Percentiles rank a stretch among this genome's conserved stretches.
phyloP scores from a whole-genome alignment of 1,140 invertebrate genomes.

The Cepaea nemoralis region DNA sequence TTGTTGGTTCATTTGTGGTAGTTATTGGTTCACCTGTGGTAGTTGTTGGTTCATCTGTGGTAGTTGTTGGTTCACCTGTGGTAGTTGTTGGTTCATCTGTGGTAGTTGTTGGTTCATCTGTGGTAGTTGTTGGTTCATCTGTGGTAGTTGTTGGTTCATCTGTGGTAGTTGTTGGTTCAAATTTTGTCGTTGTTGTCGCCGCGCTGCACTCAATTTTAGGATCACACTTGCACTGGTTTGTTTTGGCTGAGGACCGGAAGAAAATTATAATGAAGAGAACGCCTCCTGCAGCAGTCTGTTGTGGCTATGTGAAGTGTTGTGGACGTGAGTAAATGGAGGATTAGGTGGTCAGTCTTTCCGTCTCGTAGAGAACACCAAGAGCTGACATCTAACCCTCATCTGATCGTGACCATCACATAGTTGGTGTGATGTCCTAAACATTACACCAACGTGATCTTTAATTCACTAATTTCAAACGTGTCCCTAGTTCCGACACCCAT shows the following conservation, averaged over 20 bases:
- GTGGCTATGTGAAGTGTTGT: no score
- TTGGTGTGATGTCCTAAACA: no score
- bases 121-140: neutral
- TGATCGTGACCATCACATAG: no score
- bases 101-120: neutral
- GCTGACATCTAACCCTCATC: no score
- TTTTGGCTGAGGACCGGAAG: neutral
- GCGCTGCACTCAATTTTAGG: neutral
- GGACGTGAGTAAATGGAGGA: no score
- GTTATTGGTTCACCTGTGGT: neutral
- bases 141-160: neutral
- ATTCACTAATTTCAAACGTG: no score
- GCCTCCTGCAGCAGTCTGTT: no score
- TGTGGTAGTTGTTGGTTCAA: neutral
- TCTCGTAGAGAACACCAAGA: no score
- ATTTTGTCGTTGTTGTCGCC: constrained; percentile 1
- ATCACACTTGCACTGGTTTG: neutral
- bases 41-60: neutral
- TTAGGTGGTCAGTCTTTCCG: no score
- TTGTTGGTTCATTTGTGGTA: constrained; percentile 1
- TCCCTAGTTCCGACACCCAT: no score
- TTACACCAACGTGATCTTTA: no score
- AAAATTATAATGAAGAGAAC: no score
- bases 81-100: neutral
- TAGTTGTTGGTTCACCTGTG: neutral